phyloP scores from a whole-genome alignment of 2,797 vertebrate genomes.

The Trichosurus vulpecula region DNA sequence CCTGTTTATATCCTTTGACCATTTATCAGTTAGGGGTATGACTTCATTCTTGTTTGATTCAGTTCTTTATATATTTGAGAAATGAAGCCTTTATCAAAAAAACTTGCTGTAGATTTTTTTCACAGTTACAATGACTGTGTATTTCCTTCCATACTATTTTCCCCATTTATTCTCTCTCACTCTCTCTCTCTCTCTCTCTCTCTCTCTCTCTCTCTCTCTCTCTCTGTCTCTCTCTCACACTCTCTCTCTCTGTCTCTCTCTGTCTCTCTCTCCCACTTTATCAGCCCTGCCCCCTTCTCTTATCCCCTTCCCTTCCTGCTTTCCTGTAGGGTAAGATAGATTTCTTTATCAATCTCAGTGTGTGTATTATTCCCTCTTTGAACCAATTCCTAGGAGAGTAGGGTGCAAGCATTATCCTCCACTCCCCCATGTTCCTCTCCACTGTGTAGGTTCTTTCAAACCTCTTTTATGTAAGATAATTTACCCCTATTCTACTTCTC shows the following conservation, averaged over 20 bases:
- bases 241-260: too few relatives aligned
- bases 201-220: too few relatives aligned
- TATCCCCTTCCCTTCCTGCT: background rate
- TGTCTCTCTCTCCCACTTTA: too few relatives aligned
- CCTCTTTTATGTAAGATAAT: background rate
- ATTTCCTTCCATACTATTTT: background rate
- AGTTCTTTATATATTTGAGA: background rate
- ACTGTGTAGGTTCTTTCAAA: background rate
- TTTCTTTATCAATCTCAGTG: background rate
- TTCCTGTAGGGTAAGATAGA: background rate
- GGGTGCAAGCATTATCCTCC: background rate
- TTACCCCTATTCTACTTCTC: background rate
- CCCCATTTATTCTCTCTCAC: too few relatives aligned
- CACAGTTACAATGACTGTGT: background rate
- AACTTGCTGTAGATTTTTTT: background rate
- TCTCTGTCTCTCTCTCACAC: too few relatives aligned
- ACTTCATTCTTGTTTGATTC: background rate
- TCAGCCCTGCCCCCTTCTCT: background rate
- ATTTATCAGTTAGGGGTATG: background rate
- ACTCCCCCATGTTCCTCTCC: background rate
- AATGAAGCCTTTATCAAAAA: background rate
- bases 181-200: too few relatives aligned
- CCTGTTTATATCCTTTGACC: background rate
- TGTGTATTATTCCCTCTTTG: background rate
- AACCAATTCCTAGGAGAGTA: background rate